A percentile compares a stretch with the other conserved stretches of the same genome.
Conservation (phyloP, 2,113 vertebrate genomes). For the Phocoena sinus region DNA sequence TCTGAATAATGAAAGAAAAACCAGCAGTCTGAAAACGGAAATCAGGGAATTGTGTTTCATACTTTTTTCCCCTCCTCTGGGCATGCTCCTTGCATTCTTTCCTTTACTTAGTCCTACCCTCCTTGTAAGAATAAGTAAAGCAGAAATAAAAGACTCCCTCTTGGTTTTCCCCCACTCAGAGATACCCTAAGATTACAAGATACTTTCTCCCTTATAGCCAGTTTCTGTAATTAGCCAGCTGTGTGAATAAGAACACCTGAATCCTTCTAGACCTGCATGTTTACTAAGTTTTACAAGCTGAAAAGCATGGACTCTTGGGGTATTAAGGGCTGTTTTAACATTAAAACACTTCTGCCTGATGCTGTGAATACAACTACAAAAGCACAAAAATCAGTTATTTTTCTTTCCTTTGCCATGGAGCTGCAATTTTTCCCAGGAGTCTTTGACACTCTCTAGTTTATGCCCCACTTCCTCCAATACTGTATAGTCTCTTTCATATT, state of each 20-base stretch:
- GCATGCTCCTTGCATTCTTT: slow-evolving; percentile 63
- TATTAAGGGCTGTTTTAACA: slow-evolving; percentile 55
- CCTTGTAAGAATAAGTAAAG: slow-evolving; percentile 70
- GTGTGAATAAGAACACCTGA: slow-evolving; percentile 69
- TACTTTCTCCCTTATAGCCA: slow-evolving; percentile 68
- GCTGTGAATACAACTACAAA: slow-evolving; percentile 48
- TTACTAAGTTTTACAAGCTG: slow-evolving; percentile 47
- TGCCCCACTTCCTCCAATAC: slow-evolving; percentile 46
- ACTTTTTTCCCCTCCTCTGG: slow-evolving; percentile 5
- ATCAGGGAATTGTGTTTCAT: slow-evolving; percentile 56
- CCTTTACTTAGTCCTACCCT: slow-evolving; percentile 70
- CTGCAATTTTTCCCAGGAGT: slow-evolving; percentile 47
- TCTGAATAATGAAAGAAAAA: slow-evolving; percentile 67
- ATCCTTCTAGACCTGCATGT: slow-evolving; percentile 69
- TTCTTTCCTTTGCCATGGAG: slow-evolving; percentile 38
- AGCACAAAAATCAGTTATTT: slow-evolving; percentile 63
- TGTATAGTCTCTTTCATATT: slow-evolving; percentile 37
- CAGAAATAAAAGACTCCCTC: slow-evolving; percentile 71
- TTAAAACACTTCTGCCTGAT: slow-evolving; percentile 62
- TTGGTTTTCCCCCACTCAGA: slow-evolving; percentile 60
- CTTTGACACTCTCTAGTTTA: slow-evolving; percentile 35
- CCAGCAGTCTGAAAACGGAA: slow-evolving; percentile 37
- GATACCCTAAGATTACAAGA: slow-evolving; percentile 72
- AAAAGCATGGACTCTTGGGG: slow-evolving; percentile 54
- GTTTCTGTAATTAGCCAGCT: slow-evolving; percentile 71